These are phyloP conservation scores for Oreochromis tanganicae DNA, from an alignment of 2,113 vertebrate species.

Conservation along the genomic window DNA sequence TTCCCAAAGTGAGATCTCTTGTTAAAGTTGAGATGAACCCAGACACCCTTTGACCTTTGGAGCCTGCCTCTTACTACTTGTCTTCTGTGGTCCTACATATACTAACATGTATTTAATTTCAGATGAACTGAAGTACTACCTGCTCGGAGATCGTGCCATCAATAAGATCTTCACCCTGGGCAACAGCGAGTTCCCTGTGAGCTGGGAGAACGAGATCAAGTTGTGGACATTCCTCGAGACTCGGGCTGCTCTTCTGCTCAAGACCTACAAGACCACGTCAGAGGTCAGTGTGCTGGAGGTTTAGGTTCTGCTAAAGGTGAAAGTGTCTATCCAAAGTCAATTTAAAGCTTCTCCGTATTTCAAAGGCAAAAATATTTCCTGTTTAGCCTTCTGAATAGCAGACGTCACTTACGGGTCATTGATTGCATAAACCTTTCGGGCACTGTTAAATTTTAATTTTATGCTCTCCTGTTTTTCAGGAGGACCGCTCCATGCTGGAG, in stretches of 20 bases:
- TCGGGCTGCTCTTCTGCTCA: constrained; percentile 88
- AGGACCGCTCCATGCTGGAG: constrained; percentile 81
- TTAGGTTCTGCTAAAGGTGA: neutral
- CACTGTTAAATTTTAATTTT: neutral
- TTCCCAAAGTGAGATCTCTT: neutral
- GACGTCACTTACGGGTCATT: neutral
- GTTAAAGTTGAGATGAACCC: neutral
- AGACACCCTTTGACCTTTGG: neutral
- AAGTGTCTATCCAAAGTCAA: neutral
- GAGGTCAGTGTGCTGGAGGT: constrained; percentile 22
- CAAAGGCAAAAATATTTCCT: neutral
- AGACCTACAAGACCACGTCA: constrained; percentile 87
- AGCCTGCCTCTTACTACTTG: neutral
- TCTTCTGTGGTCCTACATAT: neutral
- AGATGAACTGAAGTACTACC: constrained; percentile 93
- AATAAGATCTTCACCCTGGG: constrained; percentile 95
- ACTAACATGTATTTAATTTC: constrained; percentile 21
- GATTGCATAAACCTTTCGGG: neutral
- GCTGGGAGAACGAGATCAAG: constrained; percentile 97
- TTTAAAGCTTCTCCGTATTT: neutral
- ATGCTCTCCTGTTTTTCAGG: constrained; percentile 63
- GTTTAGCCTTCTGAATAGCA: neutral
- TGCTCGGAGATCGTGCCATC: constrained; percentile 86
- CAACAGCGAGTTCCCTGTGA: constrained; percentile 91
- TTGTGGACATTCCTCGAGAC: constrained; percentile 97